Base-by-base conservation (phyloP, 1,140 invertebrate species). In the Manduca sexta region DNA sequence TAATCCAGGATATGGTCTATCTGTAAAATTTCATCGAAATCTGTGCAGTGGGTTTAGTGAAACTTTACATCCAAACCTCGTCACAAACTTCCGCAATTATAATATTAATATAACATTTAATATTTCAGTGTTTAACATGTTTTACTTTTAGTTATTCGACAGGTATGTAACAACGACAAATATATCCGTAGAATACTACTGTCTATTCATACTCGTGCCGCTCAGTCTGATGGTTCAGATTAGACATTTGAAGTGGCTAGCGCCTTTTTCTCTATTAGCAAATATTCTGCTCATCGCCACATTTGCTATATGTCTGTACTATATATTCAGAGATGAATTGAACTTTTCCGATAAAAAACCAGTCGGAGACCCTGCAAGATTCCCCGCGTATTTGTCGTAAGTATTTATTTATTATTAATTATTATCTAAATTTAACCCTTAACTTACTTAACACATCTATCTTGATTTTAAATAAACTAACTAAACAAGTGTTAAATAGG, bases 181-280 rank as follows among this genome's bases (percentile, higher is more conserved):
- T 48, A 49, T 76, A 67, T 52, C 72, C 57, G 52, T 82, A 1
- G 73, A 86, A 43, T 75, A 88, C n/a, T 92, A 90, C 63, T 91
- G 92, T 52, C 52, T 91, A 0, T 74, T 91, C 5, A 50, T 92
- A 8, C 68, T 91, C n/a, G 70, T 91, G 1, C 89, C 90, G 0
- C 71, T 92, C 13, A 66, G 91, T 17, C 47, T 91, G 0, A 79
- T 92, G 40, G 88, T 88, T 3, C 90, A 92, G 60, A 90, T 94
- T 40, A 83, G 92, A 48, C 88, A 92, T 62, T 81, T 95, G 10
- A 93, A 92, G 61, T 91, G 89, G 64, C 65, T 95, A 45, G 92
- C 93, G 3, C 93, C 92, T 1, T 92, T 94, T 64, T 94, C 93
- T 0, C 83, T 90, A 5, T 54, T 92, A 11, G 93, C 93, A 2